phyloP scores from a whole-genome alignment of 2,888 invertebrate genomes.

The Heliconius sara region DNA sequence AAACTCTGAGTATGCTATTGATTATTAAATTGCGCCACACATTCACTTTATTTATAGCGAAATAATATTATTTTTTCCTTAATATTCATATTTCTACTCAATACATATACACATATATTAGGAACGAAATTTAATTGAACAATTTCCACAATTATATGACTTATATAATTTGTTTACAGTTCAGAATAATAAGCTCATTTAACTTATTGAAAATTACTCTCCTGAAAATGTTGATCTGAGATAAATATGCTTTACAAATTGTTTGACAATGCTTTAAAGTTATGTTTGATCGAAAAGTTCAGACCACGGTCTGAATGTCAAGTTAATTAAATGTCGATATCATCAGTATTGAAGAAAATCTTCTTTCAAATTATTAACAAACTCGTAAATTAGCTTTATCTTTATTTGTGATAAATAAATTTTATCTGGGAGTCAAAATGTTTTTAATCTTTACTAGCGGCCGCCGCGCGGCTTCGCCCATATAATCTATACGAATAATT shows the following conservation, averaged over 20 bases:
- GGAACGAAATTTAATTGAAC: too few species aligned
- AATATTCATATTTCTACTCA: too few species aligned
- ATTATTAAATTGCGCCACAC: background rate
- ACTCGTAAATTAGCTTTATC: background rate
- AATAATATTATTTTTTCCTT: background rate
- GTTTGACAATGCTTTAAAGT: slow-evolving; percentile 16
- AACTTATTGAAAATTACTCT: background rate
- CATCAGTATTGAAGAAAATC: slow-evolving; percentile 17
- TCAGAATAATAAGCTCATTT: too few species aligned
- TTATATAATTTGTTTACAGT: too few species aligned
- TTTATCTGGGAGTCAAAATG: too few species aligned
- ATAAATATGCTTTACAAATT: slow-evolving; percentile 15
- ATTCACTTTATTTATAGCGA: background rate
- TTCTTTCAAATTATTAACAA: slow-evolving; percentile 11
- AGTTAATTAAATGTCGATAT: slow-evolving; percentile 25
- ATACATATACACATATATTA: too few species aligned
- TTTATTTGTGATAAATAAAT: too few species aligned
- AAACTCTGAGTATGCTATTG: too few species aligned
- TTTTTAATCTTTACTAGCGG: too few species aligned
- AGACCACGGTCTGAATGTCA: slow-evolving; percentile 7
- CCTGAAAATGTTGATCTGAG: slow-evolving; percentile 6
- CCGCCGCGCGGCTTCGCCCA: too few species aligned
- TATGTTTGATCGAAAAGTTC: slow-evolving; percentile 12
- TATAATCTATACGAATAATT: too few species aligned
- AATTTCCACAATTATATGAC: too few species aligned